Conservation (phyloP, 2,888 invertebrate genomes). For the Eupithecia pulchellata region DNA sequence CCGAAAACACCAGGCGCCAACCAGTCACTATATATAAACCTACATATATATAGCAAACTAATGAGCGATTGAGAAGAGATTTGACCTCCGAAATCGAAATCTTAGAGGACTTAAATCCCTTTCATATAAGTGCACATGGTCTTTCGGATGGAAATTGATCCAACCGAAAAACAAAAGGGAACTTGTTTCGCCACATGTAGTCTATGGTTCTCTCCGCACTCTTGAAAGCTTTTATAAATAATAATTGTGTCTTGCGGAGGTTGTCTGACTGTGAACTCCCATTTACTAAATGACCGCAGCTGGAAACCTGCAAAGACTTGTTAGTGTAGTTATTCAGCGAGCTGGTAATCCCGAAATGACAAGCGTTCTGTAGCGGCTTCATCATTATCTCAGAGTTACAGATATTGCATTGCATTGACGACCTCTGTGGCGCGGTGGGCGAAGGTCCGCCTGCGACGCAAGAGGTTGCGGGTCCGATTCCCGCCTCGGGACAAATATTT, state of each 20-base stretch:
- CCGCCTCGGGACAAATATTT: too few relatives aligned
- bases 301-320: background rate
- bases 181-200: background rate
- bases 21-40: too few relatives aligned
- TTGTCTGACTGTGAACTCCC: slow-evolving; percentile 20
- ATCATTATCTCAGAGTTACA: too few relatives aligned
- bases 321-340: too few relatives aligned
- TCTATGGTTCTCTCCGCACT: background rate
- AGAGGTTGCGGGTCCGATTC: too few relatives aligned
- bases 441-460: too few relatives aligned
- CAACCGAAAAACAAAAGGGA: background rate
- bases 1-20: too few relatives aligned
- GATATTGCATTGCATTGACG: too few relatives aligned
- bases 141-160: too few relatives aligned
- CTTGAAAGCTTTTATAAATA: slow-evolving; percentile 5
- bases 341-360: slow-evolving; percentile 2
- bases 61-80: background rate
- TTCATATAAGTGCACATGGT: too few relatives aligned
- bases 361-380: background rate
- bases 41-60: too few relatives aligned
- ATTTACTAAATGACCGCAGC: slow-evolving; percentile 17
- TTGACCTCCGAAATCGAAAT: background rate
- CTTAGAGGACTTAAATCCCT: background rate
- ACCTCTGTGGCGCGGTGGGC: too few relatives aligned
- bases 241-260: slow-evolving; percentile 17